Percentiles rank a stretch among this genome's conserved stretches.
These are phyloP conservation scores for Helogale parvula DNA, from an alignment of 2,113 vertebrate species.

Conservation along the genomic window DNA sequence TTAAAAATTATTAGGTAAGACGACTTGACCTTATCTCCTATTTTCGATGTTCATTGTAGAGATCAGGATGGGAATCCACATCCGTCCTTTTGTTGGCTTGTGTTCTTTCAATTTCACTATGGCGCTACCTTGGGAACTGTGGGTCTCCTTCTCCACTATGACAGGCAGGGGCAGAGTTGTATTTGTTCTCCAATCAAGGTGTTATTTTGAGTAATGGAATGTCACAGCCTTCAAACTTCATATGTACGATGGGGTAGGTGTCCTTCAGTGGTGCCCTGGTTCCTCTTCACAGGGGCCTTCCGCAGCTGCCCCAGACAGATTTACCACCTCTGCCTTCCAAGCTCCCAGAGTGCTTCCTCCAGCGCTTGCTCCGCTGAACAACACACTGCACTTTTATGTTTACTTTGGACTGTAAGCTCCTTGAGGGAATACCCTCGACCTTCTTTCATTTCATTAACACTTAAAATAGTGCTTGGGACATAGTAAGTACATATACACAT, in stretches of 20 bases:
- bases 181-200: not conserved
- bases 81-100: not conserved
- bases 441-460: not conserved
- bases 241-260: not conserved
- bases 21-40: not conserved
- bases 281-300: not conserved
- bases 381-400: not conserved
- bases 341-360: not conserved
- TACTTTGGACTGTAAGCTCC: not conserved
- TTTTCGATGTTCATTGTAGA: not conserved
- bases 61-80: not conserved
- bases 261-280: not conserved
- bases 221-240: not conserved
- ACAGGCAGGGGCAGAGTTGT: not conserved
- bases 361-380: not conserved
- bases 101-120: not conserved
- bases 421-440: not conserved
- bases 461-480: not conserved
- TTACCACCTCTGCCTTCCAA: not conserved
- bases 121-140: not conserved
- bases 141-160: not conserved
- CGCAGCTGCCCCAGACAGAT: not conserved
- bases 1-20: not conserved
- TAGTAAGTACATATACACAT: not conserved
- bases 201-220: conserved; percentile 14